Evolutionary conservation across 2,888 invertebrate genomes (phyloP), one percentile per base, ranked within the genome.

Genomic region (Laspeyria flexula): DNA sequence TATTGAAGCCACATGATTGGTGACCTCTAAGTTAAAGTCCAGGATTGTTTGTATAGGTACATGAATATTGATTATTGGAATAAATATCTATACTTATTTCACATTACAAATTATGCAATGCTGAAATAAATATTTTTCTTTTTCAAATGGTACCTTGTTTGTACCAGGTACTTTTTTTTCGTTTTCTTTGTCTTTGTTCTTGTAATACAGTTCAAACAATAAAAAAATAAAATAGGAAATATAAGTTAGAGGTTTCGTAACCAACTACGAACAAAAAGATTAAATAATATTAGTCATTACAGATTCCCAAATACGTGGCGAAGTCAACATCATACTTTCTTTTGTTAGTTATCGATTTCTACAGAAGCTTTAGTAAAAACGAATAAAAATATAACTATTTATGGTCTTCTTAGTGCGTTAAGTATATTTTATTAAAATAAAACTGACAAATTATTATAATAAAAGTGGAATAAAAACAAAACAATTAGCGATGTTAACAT

Each of bases 301-400:
- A n/a, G n/a, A 3, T 45, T 23, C 7, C 18, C 15, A 45, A 45
- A 45, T 45, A 45, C 45, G 45, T 45, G 45, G 45, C 39, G 45
- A n/a, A 38, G 25, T 31, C 1, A 6, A 38, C 10, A 27, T n/a
- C 11, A 7, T 11, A 45, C 31, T 31, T 45, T 39, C 31, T 12
- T 31, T 45, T 23, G 6, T 1, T 15, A 45, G n/a, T 25, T 45
- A 33, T 39, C 12, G 38, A 45, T 25, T 45, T 25, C 11, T 25
- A 15, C 3, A 5, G 0, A 31, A 7, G 9, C 15, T 38, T 31
- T 3, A 1, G 10, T 7, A 6, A n/a, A 15, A 0, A 0, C 9
- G n/a, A 9, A 12, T 2, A 3, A 1, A 9, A 18, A 18, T 10
- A 9, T 18, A 29, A 1, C 7, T 25, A 2, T 16, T 25, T 4